Evolutionary conservation across 2,797 vertebrate genomes (phyloP).

Genomic region (Pterois miles): DNA sequence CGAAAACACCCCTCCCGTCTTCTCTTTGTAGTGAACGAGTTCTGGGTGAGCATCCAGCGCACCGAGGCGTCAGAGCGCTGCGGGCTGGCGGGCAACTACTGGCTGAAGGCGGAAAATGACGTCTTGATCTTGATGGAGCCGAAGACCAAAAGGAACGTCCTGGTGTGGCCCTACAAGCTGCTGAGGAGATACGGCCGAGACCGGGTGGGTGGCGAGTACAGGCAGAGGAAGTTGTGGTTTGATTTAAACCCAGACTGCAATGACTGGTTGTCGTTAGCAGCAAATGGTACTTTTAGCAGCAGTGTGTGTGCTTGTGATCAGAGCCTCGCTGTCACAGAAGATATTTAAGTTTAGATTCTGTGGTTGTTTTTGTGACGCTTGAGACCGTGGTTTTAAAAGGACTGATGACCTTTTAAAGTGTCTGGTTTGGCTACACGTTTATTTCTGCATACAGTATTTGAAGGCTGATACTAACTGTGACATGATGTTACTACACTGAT

Average conservation of each 20-base stretch:
- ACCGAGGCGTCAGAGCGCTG: conserved; percentile 95
- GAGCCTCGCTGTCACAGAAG: background rate
- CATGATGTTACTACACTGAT: background rate
- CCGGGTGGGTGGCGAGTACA: conserved; percentile 81
- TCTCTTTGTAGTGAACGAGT: conserved; percentile 86
- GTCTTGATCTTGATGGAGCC: conserved; percentile 87
- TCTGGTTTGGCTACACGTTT: background rate
- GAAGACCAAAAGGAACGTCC: conserved; percentile 81
- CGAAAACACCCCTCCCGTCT: background rate
- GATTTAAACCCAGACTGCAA: background rate
- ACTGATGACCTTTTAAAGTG: conserved; percentile 29
- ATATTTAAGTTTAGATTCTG: background rate
- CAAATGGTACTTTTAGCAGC: background rate
- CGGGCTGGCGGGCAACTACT: conserved; percentile 85
- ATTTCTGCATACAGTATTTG: background rate
- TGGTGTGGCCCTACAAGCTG: conserved; percentile 95
- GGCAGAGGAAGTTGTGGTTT: background rate
- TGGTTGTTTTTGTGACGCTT: conserved; percentile 13
- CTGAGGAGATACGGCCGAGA: conserved; percentile 95
- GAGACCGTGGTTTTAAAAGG: background rate
- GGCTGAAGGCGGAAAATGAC: conserved; percentile 89
- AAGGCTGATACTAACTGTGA: background rate
- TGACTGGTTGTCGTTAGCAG: background rate
- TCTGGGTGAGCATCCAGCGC: conserved; percentile 92
- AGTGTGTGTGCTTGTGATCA: conserved; percentile 1